phyloP scores from a whole-genome alignment of 2,797 vertebrate genomes.

The Manis javanica region DNA sequence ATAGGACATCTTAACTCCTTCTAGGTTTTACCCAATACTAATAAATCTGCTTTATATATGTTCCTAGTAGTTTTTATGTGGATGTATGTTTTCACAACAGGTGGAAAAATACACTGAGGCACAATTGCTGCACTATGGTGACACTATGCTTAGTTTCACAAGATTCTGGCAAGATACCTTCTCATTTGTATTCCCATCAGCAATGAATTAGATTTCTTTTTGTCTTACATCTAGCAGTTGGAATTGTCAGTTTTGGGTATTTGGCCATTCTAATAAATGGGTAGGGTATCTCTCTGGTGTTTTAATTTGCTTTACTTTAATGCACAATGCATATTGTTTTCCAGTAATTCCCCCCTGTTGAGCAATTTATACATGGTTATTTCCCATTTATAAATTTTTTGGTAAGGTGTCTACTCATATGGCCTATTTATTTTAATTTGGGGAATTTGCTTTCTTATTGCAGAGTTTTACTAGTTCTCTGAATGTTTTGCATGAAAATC shows the following conservation, averaged over 20 bases:
- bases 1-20: not conserved
- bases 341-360: not conserved
- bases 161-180: not conserved
- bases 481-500: not conserved
- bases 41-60: not conserved
- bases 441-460: not conserved
- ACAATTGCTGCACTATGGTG: not conserved
- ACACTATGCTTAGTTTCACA: not conserved
- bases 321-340: not conserved
- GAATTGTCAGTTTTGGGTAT: not conserved
- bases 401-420: not conserved
- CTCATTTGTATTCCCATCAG: not conserved
- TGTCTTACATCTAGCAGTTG: not conserved
- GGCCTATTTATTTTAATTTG: not conserved
- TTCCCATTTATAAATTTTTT: not conserved
- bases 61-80: not conserved
- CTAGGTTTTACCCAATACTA: not conserved
- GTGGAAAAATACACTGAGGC: not conserved
- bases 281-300: not conserved
- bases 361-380: not conserved
- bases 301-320: not conserved
- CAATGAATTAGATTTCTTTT: not conserved
- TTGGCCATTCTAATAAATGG: not conserved
- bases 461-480: not conserved
- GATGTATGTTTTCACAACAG: not conserved